Conservation (phyloP, 1,140 invertebrate genomes). For the Drosophila grimshawi region DNA sequence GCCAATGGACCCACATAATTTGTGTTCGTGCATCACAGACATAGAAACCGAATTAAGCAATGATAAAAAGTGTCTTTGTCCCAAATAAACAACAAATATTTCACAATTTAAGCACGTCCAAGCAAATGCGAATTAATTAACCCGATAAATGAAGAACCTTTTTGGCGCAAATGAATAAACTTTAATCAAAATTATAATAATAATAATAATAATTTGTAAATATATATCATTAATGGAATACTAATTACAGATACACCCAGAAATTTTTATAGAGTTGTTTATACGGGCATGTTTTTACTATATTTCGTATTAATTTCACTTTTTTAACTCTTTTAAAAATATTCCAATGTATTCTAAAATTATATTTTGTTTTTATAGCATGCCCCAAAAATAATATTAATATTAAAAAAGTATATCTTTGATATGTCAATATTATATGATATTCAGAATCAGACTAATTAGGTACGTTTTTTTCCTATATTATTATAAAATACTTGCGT, state of each 20-base stretch:
- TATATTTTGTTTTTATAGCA: not conserved
- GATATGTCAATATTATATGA: not conserved
- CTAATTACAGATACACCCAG: not conserved
- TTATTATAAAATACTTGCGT: not conserved
- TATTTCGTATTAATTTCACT: not conserved
- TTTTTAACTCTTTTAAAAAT: not conserved
- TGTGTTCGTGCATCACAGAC: not conserved
- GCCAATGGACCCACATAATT: not conserved
- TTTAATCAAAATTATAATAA: slow-evolving; percentile 6
- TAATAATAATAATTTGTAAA: not conserved
- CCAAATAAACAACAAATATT: not conserved
- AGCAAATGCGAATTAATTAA: not conserved
- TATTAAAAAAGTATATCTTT: not conserved
- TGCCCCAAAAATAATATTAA: slow-evolving; percentile 6
- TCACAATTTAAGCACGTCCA: not conserved
- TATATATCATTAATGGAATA: slow-evolving; percentile 17
- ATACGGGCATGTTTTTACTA: slow-evolving; percentile 12
- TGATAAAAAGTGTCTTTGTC: not conserved
- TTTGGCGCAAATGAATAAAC: not conserved
- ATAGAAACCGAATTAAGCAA: not conserved
- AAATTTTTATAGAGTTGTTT: not conserved
- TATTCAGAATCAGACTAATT: not conserved
- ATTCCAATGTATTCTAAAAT: not conserved
- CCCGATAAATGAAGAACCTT: not conserved
- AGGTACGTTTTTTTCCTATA: not conserved